These are phyloP conservation scores for Chloroclystis v-ata DNA, from an alignment of 2,888 invertebrate genomes.

Conservation along the genomic window DNA sequence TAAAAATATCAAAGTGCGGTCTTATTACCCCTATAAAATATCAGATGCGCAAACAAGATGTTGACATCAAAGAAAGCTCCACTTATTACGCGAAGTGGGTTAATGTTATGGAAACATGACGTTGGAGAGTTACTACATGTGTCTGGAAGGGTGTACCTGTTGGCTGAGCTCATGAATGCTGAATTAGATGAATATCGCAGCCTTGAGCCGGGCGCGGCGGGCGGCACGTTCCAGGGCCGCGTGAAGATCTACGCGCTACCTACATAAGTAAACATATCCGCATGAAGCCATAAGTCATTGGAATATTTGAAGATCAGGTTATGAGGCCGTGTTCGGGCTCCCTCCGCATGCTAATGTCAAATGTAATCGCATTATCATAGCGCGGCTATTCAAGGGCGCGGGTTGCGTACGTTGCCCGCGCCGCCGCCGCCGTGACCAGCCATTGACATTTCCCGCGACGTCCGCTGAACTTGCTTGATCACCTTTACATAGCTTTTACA, in stretches of 20 bases:
- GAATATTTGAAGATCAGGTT: conserved; percentile 9
- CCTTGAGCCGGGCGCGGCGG: background rate
- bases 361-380: too few species aligned
- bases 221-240: background rate
- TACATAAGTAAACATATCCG: background rate
- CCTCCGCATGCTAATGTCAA: too few species aligned
- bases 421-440: conserved; percentile 7
- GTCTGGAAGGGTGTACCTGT: conserved; percentile 11
- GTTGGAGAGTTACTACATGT: background rate
- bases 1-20: conserved; percentile 13
- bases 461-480: background rate
- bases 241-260: background rate
- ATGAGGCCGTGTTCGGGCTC: background rate
- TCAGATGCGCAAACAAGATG: conserved; percentile 9
- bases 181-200: conserved; percentile 10
- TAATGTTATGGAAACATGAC: conserved; percentile 4
- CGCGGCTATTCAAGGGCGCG: conserved; percentile 16
- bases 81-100: conserved; percentile 5
- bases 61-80: conserved; percentile 22
- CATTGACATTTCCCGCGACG: conserved; percentile 10
- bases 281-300: background rate
- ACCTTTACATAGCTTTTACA: too few species aligned
- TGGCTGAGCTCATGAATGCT: conserved; percentile 8
- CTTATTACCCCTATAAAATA: conserved; percentile 23
- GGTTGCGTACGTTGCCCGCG: background rate